Percentiles rank a stretch among this genome's conserved stretches.
These are phyloP conservation scores for Phalera bucephala DNA, from an alignment of 2,888 invertebrate genomes.

Conservation along the genomic window DNA sequence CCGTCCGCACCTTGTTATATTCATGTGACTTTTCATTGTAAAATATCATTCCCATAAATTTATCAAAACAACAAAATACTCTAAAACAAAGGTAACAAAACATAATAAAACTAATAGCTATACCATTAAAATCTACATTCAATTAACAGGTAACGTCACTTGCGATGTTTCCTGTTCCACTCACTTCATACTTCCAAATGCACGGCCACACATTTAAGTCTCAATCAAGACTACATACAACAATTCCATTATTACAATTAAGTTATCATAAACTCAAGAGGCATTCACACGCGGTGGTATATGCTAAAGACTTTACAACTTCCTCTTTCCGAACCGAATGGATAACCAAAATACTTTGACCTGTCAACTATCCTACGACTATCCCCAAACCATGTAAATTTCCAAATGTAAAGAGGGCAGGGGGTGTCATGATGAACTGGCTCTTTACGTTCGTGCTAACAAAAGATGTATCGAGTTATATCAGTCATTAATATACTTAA, in stretches of 20 bases:
- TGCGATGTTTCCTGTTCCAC: no score
- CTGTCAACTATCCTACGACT: conserved; percentile 5
- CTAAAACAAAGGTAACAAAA: no score
- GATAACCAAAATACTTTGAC: conserved; percentile 31
- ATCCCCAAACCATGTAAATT: neutral
- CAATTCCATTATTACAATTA: conserved; percentile 39
- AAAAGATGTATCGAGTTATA: conserved; percentile 47
- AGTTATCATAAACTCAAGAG: conserved; percentile 27
- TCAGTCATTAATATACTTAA: conserved; percentile 69
- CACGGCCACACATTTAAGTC: conserved; percentile 4
- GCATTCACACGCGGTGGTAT: conserved; percentile 34
- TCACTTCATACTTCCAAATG: neutral
- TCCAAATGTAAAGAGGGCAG: neutral
- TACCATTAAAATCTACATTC: no score
- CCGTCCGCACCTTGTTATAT: no score
- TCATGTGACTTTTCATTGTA: no score
- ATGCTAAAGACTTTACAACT: conserved; percentile 44
- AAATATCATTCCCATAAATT: no score
- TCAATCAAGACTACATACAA: conserved; percentile 22
- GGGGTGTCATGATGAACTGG: conserved; percentile 24
- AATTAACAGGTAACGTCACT: no score
- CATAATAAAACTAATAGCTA: no score
- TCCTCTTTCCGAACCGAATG: conserved; percentile 27
- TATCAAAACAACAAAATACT: no score
- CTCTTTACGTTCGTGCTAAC: conserved; percentile 46